Evolutionary conservation across 2,888 invertebrate species (phyloP).

Genomic region (Lasioglossum marginatum): DNA sequence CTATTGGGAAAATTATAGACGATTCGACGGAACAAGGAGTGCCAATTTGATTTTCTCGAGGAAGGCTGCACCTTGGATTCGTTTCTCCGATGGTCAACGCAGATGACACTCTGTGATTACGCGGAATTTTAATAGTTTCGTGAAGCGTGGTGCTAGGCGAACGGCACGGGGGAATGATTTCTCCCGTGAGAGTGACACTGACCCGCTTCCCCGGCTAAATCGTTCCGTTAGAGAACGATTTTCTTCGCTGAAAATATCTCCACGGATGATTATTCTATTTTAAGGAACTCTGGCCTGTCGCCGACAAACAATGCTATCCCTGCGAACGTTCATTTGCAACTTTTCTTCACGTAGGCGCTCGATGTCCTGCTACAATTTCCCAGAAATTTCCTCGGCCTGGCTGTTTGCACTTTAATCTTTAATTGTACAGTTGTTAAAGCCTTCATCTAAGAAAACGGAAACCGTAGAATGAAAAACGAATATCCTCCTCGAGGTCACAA

Average conservation of each 20-base stretch:
- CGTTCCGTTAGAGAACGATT: conserved; percentile 47
- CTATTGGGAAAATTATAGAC: background rate
- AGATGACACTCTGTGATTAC: conserved; percentile 54
- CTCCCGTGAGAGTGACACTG: conserved; percentile 66
- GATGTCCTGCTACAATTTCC: background rate
- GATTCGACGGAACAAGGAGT: background rate
- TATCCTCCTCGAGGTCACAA: too few species aligned
- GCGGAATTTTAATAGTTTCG: conserved; percentile 65
- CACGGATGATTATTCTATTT: background rate
- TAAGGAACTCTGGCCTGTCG: background rate
- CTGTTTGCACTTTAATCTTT: too few species aligned
- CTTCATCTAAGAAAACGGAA: too few species aligned
- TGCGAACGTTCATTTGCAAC: background rate
- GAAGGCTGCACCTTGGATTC: conserved; percentile 52
- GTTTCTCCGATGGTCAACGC: conserved; percentile 41
- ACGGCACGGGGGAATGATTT: conserved; percentile 57
- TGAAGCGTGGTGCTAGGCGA: conserved; percentile 54
- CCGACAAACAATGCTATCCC: background rate
- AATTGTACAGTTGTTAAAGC: too few species aligned
- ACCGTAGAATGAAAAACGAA: too few species aligned
- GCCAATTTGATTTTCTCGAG: background rate
- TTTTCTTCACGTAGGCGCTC: background rate
- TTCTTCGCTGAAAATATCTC: conserved; percentile 23
- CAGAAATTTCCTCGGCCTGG: background rate
- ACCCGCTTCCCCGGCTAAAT: conserved; percentile 56